Evolutionary conservation across 2,113 vertebrate species (phyloP), one percentile per base, ranked within the genome.

Genomic region (Elachura formosa): DNA sequence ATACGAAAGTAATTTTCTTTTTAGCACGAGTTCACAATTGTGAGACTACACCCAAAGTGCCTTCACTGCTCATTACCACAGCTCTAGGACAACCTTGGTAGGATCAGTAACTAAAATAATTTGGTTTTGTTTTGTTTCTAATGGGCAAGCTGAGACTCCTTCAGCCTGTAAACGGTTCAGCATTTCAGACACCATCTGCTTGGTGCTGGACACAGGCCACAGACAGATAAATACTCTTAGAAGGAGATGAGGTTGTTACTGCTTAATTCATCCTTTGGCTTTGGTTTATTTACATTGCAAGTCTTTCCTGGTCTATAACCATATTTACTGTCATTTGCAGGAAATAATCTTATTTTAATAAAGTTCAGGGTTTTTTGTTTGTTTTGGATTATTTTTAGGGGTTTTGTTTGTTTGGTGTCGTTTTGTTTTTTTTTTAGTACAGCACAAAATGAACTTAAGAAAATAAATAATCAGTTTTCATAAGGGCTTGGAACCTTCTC

Each of bases 121-220:
- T 68, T 56, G 41, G 33, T 2, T 92, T 75, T 52, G 28, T 28
- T 88, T 80, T 68, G 25, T 7, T 85, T 90, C 61, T 64, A 89
- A 91, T 38, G 48, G 58, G 45, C 14, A 73, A 82, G 18, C 54
- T 75, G 89, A 92, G 91, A 68, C 18, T 52, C 73, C 83, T 92
- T 79, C 62, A 78, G 45, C 45, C 74, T 41, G 11, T n/a, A 29
- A 90, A 87, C 22, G 66, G 85, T 54, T 85, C 46, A 59, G 90
- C 71, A 69, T 86, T 94, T 89, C 87, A 79, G 62, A 56, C 14
- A 41, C 87, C 90, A 94, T 91, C 95, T 96, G 95, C 8, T 89
- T 85, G 34, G 62, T 69, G 84, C 93, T 94, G 93, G 90, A 76
- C 58, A 56, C 11, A 0, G 14, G 73, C 69, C 94, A 64, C 2